Conservation (phyloP, 2,797 vertebrate species). For the Threskiornis aethiopicus region DNA sequence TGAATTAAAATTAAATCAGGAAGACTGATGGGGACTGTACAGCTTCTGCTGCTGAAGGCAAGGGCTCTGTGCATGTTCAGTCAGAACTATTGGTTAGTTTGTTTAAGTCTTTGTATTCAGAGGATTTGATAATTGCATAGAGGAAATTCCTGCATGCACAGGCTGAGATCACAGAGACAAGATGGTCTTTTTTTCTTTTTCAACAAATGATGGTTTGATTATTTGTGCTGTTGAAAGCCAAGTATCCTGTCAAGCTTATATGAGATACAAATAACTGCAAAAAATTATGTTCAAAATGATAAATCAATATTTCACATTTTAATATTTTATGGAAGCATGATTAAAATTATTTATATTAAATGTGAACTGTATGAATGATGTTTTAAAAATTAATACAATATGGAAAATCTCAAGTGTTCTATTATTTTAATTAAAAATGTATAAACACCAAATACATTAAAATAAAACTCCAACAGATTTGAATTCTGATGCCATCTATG, state of each 20-base stretch:
- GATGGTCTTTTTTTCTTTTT: neutral
- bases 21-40: neutral
- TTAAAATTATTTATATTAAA: neutral
- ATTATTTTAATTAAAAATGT: neutral
- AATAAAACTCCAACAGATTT: neutral
- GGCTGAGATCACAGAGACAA: neutral
- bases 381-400: neutral
- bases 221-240: neutral
- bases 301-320: neutral
- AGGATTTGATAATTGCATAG: neutral
- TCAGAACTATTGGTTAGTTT: neutral
- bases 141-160: neutral
- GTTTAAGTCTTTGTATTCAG: neutral
- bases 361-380: neutral
- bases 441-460: neutral
- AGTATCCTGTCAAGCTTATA: neutral
- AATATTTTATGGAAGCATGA: neutral
- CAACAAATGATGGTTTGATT: neutral
- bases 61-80: neutral
- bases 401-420: neutral
- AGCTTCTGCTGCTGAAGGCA: neutral
- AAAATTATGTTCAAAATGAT: neutral
- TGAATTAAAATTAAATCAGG: conserved; percentile 2
- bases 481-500: neutral
- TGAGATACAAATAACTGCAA: neutral